Conservation (phyloP, 2,797 vertebrate genomes). For the Coregonus suidteri region DNA sequence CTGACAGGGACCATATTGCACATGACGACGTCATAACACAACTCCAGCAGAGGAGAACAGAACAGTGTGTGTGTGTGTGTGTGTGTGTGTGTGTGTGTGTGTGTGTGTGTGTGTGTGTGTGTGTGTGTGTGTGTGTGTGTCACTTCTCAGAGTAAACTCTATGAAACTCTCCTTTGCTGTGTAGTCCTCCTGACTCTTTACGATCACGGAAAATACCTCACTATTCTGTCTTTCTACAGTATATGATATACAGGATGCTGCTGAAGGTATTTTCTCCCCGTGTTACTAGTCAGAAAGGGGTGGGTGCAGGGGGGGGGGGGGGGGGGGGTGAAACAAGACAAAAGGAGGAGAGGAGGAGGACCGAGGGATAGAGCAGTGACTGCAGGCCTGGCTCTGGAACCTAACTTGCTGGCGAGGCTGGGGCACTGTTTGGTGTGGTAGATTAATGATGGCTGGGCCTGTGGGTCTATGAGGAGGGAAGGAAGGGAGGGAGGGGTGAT, state of each 20-base stretch:
- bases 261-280: neutral
- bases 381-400: conserved; percentile 7
- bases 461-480: neutral
- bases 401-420: conserved; percentile 12
- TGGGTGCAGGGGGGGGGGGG: neutral
- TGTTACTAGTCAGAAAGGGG: neutral
- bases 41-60: neutral
- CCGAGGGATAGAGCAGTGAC: neutral
- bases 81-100: neutral
- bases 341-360: conserved; percentile 1
- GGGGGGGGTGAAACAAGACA: neutral
- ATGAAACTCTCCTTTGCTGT: neutral
- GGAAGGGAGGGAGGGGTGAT: neutral
- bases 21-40: neutral
- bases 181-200: neutral
- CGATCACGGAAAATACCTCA: neutral
- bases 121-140: neutral
- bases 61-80: neutral
- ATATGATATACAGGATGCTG: neutral
- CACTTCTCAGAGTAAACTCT: neutral
- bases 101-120: neutral
- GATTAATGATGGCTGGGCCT: conserved; percentile 35
- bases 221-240: neutral
- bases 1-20: neutral
- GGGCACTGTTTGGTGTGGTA: conserved; percentile 14